phyloP scores from a whole-genome alignment of 2,888 invertebrate species.

The Caenorhabditis sp. region DNA sequence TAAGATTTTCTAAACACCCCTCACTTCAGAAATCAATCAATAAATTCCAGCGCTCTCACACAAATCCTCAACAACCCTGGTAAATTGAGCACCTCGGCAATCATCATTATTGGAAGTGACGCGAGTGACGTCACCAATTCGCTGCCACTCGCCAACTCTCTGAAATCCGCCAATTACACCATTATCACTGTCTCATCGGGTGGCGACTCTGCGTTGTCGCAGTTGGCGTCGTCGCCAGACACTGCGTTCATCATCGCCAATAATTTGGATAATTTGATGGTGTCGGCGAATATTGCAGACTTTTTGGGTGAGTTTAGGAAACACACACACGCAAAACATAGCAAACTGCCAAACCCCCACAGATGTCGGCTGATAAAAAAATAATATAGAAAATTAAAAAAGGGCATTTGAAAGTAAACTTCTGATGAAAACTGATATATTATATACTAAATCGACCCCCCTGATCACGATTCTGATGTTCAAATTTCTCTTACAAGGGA shows the following conservation, averaged over 20 bases:
- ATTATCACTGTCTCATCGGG: conserved; percentile 25
- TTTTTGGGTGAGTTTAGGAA: too few species aligned
- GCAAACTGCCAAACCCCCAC: too few species aligned
- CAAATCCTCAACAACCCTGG: conserved; percentile 6
- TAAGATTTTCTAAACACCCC: not conserved
- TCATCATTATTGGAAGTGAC: conserved; percentile 21
- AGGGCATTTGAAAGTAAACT: too few species aligned
- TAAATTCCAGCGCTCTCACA: conserved; percentile 4
- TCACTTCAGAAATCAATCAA: not conserved
- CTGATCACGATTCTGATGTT: too few species aligned
- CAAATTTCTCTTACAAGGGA: too few species aligned
- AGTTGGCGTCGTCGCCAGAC: conserved; percentile 15
- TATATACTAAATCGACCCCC: too few species aligned
- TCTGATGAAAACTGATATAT: too few species aligned
- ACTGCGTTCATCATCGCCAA: conserved; percentile 13
- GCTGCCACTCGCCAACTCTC: not conserved
- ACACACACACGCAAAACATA: too few species aligned
- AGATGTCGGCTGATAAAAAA: too few species aligned
- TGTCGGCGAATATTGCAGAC: conserved; percentile 15
- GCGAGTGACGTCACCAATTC: conserved; percentile 4
- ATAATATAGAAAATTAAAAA: too few species aligned
- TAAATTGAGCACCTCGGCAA: not conserved
- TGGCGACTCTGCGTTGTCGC: conserved; percentile 10
- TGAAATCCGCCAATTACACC: conserved; percentile 14
- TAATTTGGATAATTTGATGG: conserved; percentile 9